Evolutionary conservation across 2,888 invertebrate genomes (phyloP), one percentile per base, ranked within the genome.

Genomic region (Eilema sororculum): DNA sequence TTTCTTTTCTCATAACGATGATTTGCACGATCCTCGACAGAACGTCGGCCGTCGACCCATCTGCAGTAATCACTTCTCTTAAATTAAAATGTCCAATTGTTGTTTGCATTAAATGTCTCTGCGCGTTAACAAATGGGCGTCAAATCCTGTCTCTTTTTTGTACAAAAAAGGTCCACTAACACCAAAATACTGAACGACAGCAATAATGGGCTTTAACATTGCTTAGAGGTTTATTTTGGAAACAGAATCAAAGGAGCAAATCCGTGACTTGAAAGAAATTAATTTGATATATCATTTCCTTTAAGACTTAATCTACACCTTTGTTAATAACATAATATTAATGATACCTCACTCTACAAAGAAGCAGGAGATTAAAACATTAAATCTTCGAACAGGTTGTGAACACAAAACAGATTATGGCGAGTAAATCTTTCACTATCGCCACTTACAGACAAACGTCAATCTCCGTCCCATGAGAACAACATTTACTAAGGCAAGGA

Each of bases 11-110:
- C 76, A 74, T 80, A 86, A 86, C 79, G 86, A 84, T 86, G 87
- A 88, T 91, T 87, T 88, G 88, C 87, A 82, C 83, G 88, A 88
- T 89, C 87, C 86, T 87, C 86, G 82, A 75, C 82, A 86, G 92
- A 87, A 79, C 92, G 67, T 20, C 57, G 68, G 68, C 60, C 68
- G 85, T 86, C 90, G 93, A 93, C 93, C 92, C 86, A 87, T 74
- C 85, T 78, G 84, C 84, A 84, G 87, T 84, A 87, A 73, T 61
- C 61, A 87, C 68, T 67, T 71, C 69, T 90, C 90, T 90, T 90
- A 91, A 93, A 92, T 92, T 89, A 92, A 90, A 91, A 90, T 91
- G 90, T 89, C 87, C 86, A 85, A 85, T 87, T 85, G 87, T 79
- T 86, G 86, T 88, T 90, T 86, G 86, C 88, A 89, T 90, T 89